Conservation (phyloP, 2,888 invertebrate genomes). For the Ornithoptera priamus region DNA sequence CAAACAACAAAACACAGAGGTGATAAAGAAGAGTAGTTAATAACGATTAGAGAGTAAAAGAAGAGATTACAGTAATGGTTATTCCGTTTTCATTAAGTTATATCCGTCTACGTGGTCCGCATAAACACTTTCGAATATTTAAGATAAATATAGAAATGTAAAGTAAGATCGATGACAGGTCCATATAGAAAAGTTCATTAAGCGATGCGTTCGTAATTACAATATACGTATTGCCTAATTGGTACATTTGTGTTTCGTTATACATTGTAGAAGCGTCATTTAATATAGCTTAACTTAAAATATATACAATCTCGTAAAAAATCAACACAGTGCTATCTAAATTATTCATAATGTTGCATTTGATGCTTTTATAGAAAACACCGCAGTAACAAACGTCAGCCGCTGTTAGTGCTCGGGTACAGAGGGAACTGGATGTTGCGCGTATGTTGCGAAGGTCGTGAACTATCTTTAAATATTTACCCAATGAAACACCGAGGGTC, state of each 20-base stretch:
- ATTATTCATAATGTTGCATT: constrained; percentile 61
- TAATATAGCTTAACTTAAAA: constrained; percentile 20
- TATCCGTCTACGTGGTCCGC: constrained; percentile 20
- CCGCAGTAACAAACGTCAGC: background rate
- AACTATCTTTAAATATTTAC: constrained; percentile 21
- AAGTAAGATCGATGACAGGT: background rate
- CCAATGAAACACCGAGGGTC: constrained; percentile 33
- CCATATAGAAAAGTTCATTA: constrained; percentile 8
- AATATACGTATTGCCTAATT: constrained; percentile 16
- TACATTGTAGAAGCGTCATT: constrained; percentile 19
- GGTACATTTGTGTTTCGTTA: constrained; percentile 27
- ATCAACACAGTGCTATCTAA: constrained; percentile 56
- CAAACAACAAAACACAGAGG: too few relatives aligned
- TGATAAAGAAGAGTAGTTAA: too few relatives aligned
- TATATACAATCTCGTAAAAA: constrained; percentile 16
- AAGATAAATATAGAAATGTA: constrained; percentile 23
- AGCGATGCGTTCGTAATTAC: constrained; percentile 11
- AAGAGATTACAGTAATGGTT: too few relatives aligned
- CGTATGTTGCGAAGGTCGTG: constrained; percentile 2
- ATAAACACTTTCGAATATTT: constrained; percentile 4
- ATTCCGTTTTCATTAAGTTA: background rate
- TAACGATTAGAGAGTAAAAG: too few relatives aligned
- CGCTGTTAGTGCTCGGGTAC: background rate
- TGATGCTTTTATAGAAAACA: constrained; percentile 46
- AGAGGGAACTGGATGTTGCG: background rate